phyloP scores from a whole-genome alignment of 2,888 invertebrate species.

The Sisyra terminalis region DNA sequence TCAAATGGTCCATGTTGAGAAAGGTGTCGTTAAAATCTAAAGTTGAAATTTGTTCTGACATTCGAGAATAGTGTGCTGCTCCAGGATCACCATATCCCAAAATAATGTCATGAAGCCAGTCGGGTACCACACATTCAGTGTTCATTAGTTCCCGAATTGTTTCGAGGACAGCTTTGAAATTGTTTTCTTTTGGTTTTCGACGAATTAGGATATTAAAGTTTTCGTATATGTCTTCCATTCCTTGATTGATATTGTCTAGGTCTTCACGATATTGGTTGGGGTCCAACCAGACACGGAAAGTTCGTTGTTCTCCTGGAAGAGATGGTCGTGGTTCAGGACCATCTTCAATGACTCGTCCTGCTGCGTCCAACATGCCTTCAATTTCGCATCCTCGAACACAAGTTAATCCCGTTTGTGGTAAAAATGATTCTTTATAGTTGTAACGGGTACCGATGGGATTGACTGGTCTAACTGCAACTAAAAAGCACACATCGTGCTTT shows the following conservation, averaged over 20 bases:
- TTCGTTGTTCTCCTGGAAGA: slow-evolving; percentile 75
- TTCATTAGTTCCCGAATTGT: slow-evolving; percentile 99
- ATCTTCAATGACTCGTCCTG: slow-evolving; percentile 93
- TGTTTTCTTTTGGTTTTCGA: slow-evolving; percentile 98
- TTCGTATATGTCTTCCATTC: slow-evolving; percentile 75
- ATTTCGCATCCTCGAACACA: slow-evolving; percentile 95
- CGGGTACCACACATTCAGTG: slow-evolving; percentile 92
- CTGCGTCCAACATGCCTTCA: slow-evolving; percentile 92
- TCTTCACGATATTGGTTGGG: slow-evolving; percentile 93
- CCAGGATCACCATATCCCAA: slow-evolving; percentile 96
- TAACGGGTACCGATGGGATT: slow-evolving; percentile 75
- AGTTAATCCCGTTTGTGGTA: slow-evolving; percentile 81
- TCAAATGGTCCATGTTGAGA: slow-evolving; percentile 75
- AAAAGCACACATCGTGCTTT: slow-evolving; percentile 95
- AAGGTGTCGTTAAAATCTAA: slow-evolving; percentile 98
- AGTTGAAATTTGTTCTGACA: slow-evolving; percentile 68
- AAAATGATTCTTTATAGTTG: slow-evolving; percentile 67
- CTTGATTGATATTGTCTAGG: slow-evolving; percentile 67
- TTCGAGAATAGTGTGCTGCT: slow-evolving; percentile 91
- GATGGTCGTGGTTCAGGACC: slow-evolving; percentile 80
- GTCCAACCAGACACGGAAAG: slow-evolving; percentile 87
- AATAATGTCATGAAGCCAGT: slow-evolving; percentile 92
- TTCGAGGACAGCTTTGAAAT: slow-evolving; percentile 98
- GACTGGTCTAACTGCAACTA: slow-evolving; percentile 78
- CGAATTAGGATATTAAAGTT: slow-evolving; percentile 94